These are phyloP conservation scores for Aurelia sp. DNA, from an alignment of 30 jellyfish, hydroid and myxozoan species.

Conservation along the genomic window DNA sequence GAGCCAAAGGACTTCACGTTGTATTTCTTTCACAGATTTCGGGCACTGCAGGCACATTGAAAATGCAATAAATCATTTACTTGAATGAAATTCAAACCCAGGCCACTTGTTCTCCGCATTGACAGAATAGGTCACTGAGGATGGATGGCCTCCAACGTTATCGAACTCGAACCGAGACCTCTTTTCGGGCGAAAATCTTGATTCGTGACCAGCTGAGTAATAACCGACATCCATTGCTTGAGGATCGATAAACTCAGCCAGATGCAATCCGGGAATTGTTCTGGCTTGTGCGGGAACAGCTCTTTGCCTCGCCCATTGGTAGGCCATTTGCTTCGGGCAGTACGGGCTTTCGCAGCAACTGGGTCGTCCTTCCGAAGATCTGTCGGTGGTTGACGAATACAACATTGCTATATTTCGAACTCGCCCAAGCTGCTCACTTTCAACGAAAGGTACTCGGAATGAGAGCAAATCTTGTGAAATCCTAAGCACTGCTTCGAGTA, in stretches of 20 bases:
- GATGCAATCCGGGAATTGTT: too few species aligned
- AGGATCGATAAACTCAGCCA: constrained; percentile 30
- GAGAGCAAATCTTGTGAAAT: constrained; percentile 57
- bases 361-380: constrained; percentile 42
- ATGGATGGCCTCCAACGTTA: too few species aligned
- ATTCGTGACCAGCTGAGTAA: neutral
- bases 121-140: too few species aligned
- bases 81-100: too few species aligned
- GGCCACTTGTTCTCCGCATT: neutral
- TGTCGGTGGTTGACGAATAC: constrained; percentile 18
- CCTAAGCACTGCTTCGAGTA: constrained; percentile 59
- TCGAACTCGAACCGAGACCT: constrained; percentile 27
- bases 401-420: constrained; percentile 36
- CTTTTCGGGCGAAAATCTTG: constrained; percentile 41
- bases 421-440: constrained; percentile 22
- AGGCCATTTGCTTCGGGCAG: constrained; percentile 70
- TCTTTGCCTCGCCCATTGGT: constrained; percentile 58
- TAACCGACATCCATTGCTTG: neutral
- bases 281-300: neutral
- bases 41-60: too few species aligned
- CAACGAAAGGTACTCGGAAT: constrained; percentile 43
- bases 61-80: too few species aligned
- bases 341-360: constrained; percentile 61
- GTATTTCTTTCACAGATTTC: too few species aligned
- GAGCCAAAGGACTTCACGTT: too few species aligned